phyloP scores from a whole-genome alignment of 2,113 vertebrate genomes.

The Ailuropoda melanoleuca region DNA sequence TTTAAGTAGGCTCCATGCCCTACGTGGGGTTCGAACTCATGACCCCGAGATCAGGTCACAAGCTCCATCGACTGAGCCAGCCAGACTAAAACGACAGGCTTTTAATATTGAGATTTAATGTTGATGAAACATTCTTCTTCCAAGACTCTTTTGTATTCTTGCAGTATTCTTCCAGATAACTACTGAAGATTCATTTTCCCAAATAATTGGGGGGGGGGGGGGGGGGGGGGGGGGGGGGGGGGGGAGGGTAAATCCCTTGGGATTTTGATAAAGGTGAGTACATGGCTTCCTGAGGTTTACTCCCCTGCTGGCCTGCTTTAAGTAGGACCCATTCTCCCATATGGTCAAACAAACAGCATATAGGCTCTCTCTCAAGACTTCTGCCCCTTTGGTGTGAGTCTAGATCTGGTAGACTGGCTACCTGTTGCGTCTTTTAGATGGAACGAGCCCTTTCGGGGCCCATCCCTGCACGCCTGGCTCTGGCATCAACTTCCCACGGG shows the following conservation, averaged over 20 bases:
- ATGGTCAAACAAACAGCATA: neutral
- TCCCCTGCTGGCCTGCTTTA: neutral
- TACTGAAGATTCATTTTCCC: neutral
- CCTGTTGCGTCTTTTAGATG: neutral
- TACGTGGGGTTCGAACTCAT: neutral
- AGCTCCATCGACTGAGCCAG: neutral
- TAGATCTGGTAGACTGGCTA: neutral
- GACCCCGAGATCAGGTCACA: fast-evolving
- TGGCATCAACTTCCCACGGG: neutral
- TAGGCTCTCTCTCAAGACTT: neutral
- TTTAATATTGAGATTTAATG: neutral
- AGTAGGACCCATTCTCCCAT: neutral
- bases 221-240: no score
- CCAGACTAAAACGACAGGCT: neutral
- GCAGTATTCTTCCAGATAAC: neutral
- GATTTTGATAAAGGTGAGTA: neutral
- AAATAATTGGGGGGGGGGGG: neutral
- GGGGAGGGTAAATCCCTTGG: neutral
- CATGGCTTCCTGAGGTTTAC: neutral
- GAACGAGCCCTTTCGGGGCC: neutral
- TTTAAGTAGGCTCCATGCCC: neutral
- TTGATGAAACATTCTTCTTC: neutral
- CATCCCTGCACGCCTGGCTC: neutral
- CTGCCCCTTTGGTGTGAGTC: neutral
- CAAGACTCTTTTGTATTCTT: neutral